Percentiles rank a stretch among this genome's conserved stretches.
Evolutionary conservation across 2,113 vertebrate species (phyloP).

Genomic region (Leucoraja erinaceus): DNA sequence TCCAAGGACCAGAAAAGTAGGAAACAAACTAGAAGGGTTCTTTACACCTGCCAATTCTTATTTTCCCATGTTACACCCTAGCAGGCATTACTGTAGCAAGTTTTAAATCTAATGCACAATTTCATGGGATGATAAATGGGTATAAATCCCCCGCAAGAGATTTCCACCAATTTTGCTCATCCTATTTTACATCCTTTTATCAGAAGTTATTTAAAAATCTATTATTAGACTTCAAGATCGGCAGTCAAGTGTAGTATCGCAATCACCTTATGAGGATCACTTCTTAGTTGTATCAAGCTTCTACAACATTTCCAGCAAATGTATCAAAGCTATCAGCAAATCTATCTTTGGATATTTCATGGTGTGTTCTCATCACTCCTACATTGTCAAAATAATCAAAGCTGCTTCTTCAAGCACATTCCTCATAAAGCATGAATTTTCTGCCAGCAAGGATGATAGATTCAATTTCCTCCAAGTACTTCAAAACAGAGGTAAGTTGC

Average conservation of each 20-base stretch:
- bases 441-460: slow-evolving; percentile 32
- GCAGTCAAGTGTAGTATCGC: neutral
- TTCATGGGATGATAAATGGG: neutral
- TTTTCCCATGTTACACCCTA: neutral
- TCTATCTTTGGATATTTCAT: neutral
- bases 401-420: slow-evolving; percentile 13
- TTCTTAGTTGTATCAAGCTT: neutral
- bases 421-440: neutral
- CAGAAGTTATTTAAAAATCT: neutral
- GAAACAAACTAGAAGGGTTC: neutral
- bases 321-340: slow-evolving; percentile 5
- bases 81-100: no score
- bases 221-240: neutral
- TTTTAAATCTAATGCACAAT: neutral
- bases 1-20: neutral
- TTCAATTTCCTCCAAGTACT: slow-evolving; percentile 34
- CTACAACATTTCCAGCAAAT: neutral
- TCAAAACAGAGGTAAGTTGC: slow-evolving; percentile 14
- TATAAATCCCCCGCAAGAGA: neutral
- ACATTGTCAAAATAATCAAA: slow-evolving; percentile 20
- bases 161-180: neutral
- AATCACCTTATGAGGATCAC: neutral
- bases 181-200: neutral
- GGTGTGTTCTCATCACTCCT: neutral
- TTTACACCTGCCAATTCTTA: neutral